Percentiles rank a stretch among this genome's conserved stretches.
Conservation (phyloP, 37 sponge, comb jelly and placozoan genomes). For the Diacarnus erythraeanus region DNA sequence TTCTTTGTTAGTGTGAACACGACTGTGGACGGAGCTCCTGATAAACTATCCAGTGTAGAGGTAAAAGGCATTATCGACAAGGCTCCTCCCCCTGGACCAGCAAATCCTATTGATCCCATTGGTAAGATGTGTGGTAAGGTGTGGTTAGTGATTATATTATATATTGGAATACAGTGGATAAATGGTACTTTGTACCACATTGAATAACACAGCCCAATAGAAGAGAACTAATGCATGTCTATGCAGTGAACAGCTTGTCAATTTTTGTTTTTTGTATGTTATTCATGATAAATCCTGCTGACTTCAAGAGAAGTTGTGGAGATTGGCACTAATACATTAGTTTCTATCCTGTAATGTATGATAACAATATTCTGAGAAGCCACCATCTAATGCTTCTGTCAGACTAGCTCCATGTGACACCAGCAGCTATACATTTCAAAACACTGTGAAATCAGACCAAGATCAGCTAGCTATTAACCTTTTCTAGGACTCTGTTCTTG, state of each 20-base stretch:
- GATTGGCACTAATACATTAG: neutral
- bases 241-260: neutral
- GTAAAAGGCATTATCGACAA: conserved; percentile 48
- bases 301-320: neutral
- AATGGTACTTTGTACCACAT: conserved; percentile 68
- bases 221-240: too few species aligned
- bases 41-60: conserved; percentile 12
- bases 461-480: conserved; percentile 12
- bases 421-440: conserved; percentile 24
- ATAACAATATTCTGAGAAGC: conserved; percentile 28
- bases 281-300: neutral
- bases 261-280: too few species aligned
- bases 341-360: conserved; percentile 8
- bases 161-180: conserved; percentile 41
- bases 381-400: conserved; percentile 37
- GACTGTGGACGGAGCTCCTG: conserved; percentile 35
- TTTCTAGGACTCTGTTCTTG: conserved; percentile 28
- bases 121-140: conserved; percentile 6
- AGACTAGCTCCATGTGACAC: conserved; percentile 39
- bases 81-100: conserved; percentile 35
- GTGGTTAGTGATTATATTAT: neutral
- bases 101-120: conserved; percentile 25
- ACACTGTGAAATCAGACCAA: neutral
- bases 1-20: conserved; percentile 33
- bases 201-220: too few species aligned